These are phyloP conservation scores for Stenotaenia linearis DNA, from an alignment of 2,888 invertebrate genomes.

Conservation along the genomic window DNA sequence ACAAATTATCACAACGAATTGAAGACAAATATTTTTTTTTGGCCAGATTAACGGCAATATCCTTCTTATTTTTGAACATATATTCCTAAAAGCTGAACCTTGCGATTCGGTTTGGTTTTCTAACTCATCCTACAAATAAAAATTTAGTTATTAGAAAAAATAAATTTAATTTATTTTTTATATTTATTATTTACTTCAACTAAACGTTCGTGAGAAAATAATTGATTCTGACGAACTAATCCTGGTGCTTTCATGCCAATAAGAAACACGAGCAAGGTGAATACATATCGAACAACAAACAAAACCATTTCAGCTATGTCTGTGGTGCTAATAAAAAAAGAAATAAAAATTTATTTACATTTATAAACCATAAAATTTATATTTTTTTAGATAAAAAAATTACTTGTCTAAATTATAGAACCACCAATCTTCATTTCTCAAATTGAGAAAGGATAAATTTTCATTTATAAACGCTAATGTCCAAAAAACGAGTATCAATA, in stretches of 20 bases:
- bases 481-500: conserved; percentile 85
- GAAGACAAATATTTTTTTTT: conserved; percentile 66
- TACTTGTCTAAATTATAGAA: conserved; percentile 70
- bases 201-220: not conserved
- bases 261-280: conserved; percentile 70
- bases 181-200: not conserved
- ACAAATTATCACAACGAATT: conserved; percentile 75
- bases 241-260: conserved; percentile 86
- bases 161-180: not conserved
- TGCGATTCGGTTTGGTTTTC: not conserved
- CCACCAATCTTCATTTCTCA: conserved; percentile 87
- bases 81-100: conserved; percentile 48
- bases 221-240: conserved; percentile 41
- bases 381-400: not conserved
- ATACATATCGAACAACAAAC: conserved; percentile 74
- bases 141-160: not conserved
- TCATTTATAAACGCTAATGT: conserved; percentile 77
- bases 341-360: not conserved
- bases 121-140: not conserved
- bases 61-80: conserved; percentile 68
- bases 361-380: not conserved
- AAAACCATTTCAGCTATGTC: conserved; percentile 81
- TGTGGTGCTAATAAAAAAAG: conserved; percentile 38
- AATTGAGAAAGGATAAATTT: conserved; percentile 78
- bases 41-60: conserved; percentile 94